These are phyloP conservation scores for Melinopterus prodromus DNA, from an alignment of 2,888 invertebrate species.

Conservation along the genomic window DNA sequence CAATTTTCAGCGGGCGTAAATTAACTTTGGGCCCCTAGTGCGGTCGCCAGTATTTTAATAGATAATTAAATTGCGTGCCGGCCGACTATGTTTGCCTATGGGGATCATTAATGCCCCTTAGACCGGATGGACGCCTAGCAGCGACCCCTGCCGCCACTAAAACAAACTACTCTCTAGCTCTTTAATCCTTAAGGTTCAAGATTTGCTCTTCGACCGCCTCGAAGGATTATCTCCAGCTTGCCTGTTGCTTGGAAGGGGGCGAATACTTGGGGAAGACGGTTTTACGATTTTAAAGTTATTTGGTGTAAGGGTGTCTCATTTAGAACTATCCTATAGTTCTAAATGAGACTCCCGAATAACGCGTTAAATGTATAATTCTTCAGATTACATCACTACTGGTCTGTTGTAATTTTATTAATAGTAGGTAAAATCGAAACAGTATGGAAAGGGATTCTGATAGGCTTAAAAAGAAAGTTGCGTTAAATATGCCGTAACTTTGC, in stretches of 20 bases:
- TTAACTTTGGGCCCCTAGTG: not conserved
- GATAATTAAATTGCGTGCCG: conserved; percentile 4
- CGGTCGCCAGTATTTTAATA: not conserved
- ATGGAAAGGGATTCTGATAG: no score
- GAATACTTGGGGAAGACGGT: not conserved
- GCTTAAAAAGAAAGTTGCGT: no score
- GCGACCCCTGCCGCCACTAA: not conserved
- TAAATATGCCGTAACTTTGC: no score
- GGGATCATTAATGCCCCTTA: not conserved
- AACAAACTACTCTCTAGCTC: not conserved
- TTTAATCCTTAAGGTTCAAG: not conserved
- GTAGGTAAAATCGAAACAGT: no score
- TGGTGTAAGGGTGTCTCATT: no score
- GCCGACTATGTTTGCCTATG: not conserved
- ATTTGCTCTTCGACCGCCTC: not conserved
- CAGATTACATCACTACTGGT: no score
- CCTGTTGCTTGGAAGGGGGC: not conserved
- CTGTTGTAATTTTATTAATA: no score
- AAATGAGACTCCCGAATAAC: no score
- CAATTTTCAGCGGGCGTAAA: not conserved
- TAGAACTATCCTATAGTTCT: no score
- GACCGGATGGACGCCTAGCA: not conserved
- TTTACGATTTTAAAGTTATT: no score
- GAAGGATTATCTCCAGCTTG: not conserved
- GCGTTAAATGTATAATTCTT: no score